Conservation (phyloP, 2,113 vertebrate species). For the Myrmecobius fasciatus region DNA sequence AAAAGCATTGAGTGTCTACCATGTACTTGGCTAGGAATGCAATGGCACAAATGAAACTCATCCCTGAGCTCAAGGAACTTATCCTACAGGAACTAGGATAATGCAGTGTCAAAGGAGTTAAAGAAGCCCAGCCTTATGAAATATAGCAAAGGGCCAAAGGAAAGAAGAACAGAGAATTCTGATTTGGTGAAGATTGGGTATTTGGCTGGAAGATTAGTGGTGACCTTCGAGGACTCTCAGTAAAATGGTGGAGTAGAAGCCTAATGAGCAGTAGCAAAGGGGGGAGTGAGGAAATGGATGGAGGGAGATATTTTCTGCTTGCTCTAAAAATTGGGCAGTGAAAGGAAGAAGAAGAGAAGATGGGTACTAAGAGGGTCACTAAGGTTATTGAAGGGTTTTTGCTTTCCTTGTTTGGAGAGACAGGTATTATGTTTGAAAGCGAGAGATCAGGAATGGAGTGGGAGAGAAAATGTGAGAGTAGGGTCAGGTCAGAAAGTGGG, state of each 20-base stretch:
- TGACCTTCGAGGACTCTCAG: not conserved
- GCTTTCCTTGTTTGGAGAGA: not conserved
- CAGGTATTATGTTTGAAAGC: not conserved
- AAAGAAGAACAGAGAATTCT: not conserved
- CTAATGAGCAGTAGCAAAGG: not conserved
- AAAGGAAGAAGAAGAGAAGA: constrained; percentile 4
- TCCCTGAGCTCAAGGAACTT: not conserved
- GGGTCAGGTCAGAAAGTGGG: constrained; percentile 3
- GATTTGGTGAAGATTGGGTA: not conserved
- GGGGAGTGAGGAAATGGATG: constrained; percentile 13
- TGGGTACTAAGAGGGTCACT: not conserved
- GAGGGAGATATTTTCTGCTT: not conserved
- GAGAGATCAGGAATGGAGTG: not conserved
- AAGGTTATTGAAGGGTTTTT: not conserved
- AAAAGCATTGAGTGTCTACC: not conserved
- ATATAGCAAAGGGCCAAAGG: not conserved
- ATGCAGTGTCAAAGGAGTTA: not conserved
- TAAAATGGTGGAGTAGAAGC: constrained; percentile 13
- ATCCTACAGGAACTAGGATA: too few species aligned
- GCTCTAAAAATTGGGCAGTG: constrained; percentile 8
- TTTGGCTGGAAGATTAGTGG: not conserved
- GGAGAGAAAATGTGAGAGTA: not conserved
- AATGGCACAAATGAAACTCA: not conserved
- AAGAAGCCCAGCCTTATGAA: not conserved
- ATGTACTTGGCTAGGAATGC: not conserved